Evolutionary conservation across 2,888 invertebrate genomes (phyloP), one percentile per base, ranked within the genome.

Genomic region (Meliscaeva auricollis): DNA sequence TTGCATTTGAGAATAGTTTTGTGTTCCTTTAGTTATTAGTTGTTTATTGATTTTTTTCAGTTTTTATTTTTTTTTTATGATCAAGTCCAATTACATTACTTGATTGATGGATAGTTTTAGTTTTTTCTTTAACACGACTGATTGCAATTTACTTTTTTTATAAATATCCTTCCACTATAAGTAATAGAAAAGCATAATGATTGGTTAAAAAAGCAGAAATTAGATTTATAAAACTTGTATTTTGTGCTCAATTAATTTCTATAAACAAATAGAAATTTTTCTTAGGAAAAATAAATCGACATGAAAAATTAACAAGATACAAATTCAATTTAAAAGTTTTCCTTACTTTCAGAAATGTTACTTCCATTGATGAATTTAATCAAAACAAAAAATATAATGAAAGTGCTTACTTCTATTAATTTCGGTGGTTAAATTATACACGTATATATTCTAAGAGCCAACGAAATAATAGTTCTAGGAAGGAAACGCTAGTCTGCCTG

Each of bases 11-110:
- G 68, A 66, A 69, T 54, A 58, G 35, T 73, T 41, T 85, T 85
- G 70, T 80, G 85, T 85, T 85, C 85, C 85, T 85, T 85, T 85
- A 81, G 85, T 77, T 76, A 46, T 73, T 76, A 80, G n/a, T 70
- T 69, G 58, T 60, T 79, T 58, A 15, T 38, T 8, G 20, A 11
- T 44, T 60, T 58, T 68, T 41, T 66, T 35, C n/a, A 30, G 1
- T 1, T 30, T 20, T 17, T 15, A 15, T 48, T 48, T 20, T 48
- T 20, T 20, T 35, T 20, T 32, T 17, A 26, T 32, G 13, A 11
- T 48, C 66, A 20, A 50, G 50, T 66, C 35, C 64, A 64, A n/a
- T 38, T 38, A 11, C 38, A 38, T 66, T 35, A 66, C 8, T 13
- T 48, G 30, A 20, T 35, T 30, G 22, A 26, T 62, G 1, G 26